Conservation (phyloP, 2,888 invertebrate genomes). For the Orthosia cruda region DNA sequence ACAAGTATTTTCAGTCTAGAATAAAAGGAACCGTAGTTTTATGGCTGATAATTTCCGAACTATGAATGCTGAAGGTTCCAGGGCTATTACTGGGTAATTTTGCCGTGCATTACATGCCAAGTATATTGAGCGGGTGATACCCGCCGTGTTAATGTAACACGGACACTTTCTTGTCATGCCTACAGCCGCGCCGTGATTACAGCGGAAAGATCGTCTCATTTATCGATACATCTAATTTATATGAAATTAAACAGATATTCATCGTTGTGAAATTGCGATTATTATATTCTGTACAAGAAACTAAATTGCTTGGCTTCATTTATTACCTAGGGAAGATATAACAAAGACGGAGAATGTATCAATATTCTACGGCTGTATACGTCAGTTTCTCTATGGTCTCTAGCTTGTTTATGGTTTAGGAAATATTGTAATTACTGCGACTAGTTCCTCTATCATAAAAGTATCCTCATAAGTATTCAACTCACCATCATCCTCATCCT, state of each 20-base stretch:
- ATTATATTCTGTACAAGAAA: constrained; percentile 56
- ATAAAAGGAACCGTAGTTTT: constrained; percentile 87
- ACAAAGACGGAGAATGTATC: constrained; percentile 54
- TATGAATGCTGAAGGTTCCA: constrained; percentile 88
- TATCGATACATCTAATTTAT: constrained; percentile 72
- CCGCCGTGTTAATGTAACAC: constrained; percentile 85
- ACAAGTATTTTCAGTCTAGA: constrained; percentile 84
- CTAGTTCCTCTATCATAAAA: not conserved
- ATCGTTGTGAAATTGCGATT: constrained; percentile 63
- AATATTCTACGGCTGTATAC: constrained; percentile 25
- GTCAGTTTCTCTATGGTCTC: not conserved
- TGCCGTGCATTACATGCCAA: constrained; percentile 84
- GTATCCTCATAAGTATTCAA: not conserved
- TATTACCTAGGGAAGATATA: constrained; percentile 56
- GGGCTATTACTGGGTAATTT: constrained; percentile 90
- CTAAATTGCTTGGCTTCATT: constrained; percentile 52
- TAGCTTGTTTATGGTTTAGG: not conserved
- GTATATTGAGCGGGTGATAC: constrained; percentile 85
- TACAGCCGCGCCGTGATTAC: constrained; percentile 77
- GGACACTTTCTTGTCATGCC: constrained; percentile 86
- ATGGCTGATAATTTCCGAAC: constrained; percentile 91
- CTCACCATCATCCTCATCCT: constrained; percentile 96
- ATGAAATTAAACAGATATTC: constrained; percentile 66
- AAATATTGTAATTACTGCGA: not conserved
- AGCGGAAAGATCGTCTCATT: constrained; percentile 73